phyloP scores from a whole-genome alignment of 1,140 invertebrate genomes.

The Sitodiplosis mosellana region DNA sequence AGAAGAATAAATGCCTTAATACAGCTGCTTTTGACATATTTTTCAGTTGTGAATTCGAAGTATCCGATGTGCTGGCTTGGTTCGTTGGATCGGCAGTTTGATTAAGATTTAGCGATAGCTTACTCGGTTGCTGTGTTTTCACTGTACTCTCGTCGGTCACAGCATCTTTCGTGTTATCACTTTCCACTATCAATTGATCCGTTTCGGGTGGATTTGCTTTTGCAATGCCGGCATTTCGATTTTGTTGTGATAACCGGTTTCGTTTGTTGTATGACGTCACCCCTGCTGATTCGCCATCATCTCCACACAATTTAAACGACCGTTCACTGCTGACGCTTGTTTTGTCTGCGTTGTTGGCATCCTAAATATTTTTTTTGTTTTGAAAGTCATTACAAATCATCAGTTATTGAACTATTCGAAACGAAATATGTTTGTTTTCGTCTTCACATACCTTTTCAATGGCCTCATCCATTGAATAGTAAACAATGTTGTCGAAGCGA shows the following conservation, averaged over 20 bases:
- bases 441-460: too few relatives aligned
- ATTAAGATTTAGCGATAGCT: not conserved
- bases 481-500: constrained; percentile 35
- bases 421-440: too few relatives aligned
- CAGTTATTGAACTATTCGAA: too few relatives aligned
- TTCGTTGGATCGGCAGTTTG: too few relatives aligned
- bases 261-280: constrained; percentile 2
- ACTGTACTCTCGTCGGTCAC: constrained; percentile 2
- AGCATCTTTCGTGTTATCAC: constrained; percentile 3
- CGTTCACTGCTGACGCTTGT: constrained; percentile 4
- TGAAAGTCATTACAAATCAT: too few relatives aligned
- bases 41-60: not conserved
- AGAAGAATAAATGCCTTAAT: constrained; percentile 5
- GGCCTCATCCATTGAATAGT: constrained; percentile 9
- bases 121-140: not conserved
- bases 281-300: constrained; percentile 3
- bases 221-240: not conserved
- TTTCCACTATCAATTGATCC: not conserved
- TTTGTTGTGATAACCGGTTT: not conserved
- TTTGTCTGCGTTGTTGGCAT: constrained; percentile 3
- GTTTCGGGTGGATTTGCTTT: constrained; percentile 4
- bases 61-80: too few relatives aligned
- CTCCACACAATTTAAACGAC: constrained; percentile 3
- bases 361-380: too few relatives aligned
- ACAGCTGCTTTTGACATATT: constrained; percentile 3